Evolutionary conservation across 2,113 vertebrate genomes (phyloP), one percentile per base, ranked within the genome.

Genomic region (Panthera leo): DNA sequence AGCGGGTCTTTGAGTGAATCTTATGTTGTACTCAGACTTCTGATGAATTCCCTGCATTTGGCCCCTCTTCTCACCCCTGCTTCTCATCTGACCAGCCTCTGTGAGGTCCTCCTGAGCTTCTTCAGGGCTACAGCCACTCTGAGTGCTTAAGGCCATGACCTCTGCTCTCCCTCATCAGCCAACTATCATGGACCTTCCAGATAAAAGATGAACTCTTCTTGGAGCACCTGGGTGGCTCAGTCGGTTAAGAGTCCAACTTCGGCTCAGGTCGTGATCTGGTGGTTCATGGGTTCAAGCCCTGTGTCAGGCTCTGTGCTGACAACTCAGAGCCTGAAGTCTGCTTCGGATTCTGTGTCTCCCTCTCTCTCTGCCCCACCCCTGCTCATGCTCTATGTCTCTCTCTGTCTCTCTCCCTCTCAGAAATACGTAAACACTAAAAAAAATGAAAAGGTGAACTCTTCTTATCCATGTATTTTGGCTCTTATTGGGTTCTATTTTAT

Each of bases 111-210:
- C 8, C 15, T 18, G 31, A 25, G 45, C 23, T 65, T 87, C 48
- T 5, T 12, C 2, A 5, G 15, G 23, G 34, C 9, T 9, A 0
- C 0, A 42, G 34, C 1, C 45, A n/a, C 51, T 70, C 36, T 51
- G 88, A 80, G n/a, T 27, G 27, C 73, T 31, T 70, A 31, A n/a
- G 63, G 4, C 8, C 4, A 1, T 65, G 16, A 58, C 3, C 51
- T 80, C 39, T 63, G 11, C 16, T 95, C 10, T 82, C 15, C 25
- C 29, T 48, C 73, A 79, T 92, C 31, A 80, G 34, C 14, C 45
- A 63, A 15, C 7, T 27, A 0, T 25, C 5, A 63, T 0, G 0
- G 58, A 63, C 42, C 61, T 94, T 92, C 39, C 21, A 34, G 51
- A 67, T 86, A 78, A 91, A n/a, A 31, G 3, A 3, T 14, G 13